Evolutionary conservation across 2,113 vertebrate genomes (phyloP).

Genomic region (Scytalopus superciliaris): DNA sequence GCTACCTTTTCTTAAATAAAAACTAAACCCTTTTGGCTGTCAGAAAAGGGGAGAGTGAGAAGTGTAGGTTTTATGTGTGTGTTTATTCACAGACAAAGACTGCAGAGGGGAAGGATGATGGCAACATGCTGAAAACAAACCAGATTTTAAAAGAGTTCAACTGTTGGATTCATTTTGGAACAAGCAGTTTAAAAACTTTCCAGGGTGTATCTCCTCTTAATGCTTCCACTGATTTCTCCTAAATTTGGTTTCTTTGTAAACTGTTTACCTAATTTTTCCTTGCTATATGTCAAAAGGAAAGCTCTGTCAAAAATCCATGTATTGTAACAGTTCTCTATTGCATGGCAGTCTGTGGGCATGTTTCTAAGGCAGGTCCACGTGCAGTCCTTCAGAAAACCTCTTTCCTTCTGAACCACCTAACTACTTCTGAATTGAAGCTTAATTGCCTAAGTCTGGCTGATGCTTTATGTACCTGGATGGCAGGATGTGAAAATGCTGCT

Average conservation of each 20-base stretch:
- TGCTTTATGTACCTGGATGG: background rate
- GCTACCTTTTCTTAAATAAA: background rate
- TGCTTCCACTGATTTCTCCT: background rate
- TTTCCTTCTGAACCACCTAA: background rate
- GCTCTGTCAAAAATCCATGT: background rate
- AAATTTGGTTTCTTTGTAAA: background rate
- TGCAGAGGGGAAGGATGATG: background rate
- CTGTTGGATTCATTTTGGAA: background rate
- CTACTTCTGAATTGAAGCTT: background rate
- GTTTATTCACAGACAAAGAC: background rate
- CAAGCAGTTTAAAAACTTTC: background rate
- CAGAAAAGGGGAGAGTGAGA: background rate
- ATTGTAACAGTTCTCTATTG: accelerated
- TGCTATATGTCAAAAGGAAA: background rate
- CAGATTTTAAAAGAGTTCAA: background rate
- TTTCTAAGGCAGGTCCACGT: background rate
- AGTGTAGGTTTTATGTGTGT: background rate
- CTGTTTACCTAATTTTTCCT: background rate
- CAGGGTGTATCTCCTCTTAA: background rate
- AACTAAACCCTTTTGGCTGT: background rate
- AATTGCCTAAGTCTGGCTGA: background rate
- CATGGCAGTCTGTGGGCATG: background rate
- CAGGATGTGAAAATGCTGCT: background rate
- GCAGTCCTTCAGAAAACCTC: background rate
- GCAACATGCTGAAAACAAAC: background rate